phyloP scores from a whole-genome alignment of 2,113 vertebrate genomes.

The Amphiprion percula region DNA sequence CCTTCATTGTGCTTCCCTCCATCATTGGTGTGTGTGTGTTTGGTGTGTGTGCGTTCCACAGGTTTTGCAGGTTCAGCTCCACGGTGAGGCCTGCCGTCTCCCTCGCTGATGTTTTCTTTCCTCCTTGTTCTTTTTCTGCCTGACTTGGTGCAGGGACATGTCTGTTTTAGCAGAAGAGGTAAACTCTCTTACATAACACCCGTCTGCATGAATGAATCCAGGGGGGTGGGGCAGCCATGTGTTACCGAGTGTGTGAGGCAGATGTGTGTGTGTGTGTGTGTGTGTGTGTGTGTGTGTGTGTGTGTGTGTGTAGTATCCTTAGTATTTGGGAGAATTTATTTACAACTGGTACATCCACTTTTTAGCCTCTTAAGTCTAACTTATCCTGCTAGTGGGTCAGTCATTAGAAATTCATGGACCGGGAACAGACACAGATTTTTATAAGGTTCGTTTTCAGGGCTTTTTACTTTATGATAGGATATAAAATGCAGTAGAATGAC shows the following conservation, averaged over 20 bases:
- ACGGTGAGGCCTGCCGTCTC: background rate
- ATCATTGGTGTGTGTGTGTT: background rate
- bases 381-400: background rate
- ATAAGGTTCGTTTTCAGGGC: too few species aligned
- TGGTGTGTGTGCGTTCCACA: conserved; percentile 18
- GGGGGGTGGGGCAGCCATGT: conserved; percentile 43
- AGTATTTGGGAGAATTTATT: background rate
- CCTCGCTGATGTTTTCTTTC: background rate
- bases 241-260: background rate
- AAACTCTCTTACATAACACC: conserved; percentile 69
- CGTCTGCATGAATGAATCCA: conserved; percentile 63
- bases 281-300: conserved; percentile 7
- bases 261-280: conserved; percentile 1
- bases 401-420: background rate
- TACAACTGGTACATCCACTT: conserved; percentile 9
- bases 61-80: conserved; percentile 17
- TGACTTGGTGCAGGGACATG: conserved; percentile 61
- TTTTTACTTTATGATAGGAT: too few species aligned
- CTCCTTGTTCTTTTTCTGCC: background rate
- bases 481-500: too few species aligned
- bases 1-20: background rate
- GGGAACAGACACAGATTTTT: too few species aligned
- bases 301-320: conserved; percentile 1
- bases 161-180: conserved; percentile 42
- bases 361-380: background rate